Evolutionary conservation across 2,797 vertebrate species (phyloP).

Genomic region (Poecilia picta): DNA sequence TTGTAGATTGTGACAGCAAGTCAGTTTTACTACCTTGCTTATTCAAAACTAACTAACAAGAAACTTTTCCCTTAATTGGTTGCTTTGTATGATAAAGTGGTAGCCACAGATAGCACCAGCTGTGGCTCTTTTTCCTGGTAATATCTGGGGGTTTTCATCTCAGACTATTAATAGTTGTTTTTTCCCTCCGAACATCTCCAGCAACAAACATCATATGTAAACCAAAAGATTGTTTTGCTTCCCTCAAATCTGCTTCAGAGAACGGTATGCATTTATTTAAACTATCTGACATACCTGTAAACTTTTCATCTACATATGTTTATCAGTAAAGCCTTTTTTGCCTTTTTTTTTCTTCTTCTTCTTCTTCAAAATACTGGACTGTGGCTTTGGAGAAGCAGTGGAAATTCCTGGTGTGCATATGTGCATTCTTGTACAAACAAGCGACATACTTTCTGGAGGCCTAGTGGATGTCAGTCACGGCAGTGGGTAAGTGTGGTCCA

Average conservation of each 20-base stretch:
- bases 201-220: conserved; percentile 32
- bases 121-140: not conserved
- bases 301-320: conserved; percentile 40
- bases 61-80: not conserved
- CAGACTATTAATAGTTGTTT: not conserved
- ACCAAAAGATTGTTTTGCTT: conserved; percentile 18
- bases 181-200: not conserved
- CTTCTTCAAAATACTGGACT: not conserved
- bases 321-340: conserved; percentile 17
- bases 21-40: not conserved
- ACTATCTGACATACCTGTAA: conserved; percentile 43
- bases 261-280: conserved; percentile 29
- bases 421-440: conserved; percentile 56
- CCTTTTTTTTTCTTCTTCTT: not conserved
- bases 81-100: not conserved
- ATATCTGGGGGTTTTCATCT: not conserved
- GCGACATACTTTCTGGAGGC: conserved; percentile 58
- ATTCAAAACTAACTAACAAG: not conserved
- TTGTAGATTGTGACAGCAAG: not conserved
- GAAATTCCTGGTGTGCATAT: conserved; percentile 36
- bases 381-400: conserved; percentile 21
- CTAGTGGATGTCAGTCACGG: conserved; percentile 59
- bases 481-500: conserved; percentile 54
- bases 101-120: not conserved
- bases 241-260: conserved; percentile 12